Base-by-base conservation (phyloP, 2,888 invertebrate species). In the Leptopilina myrica region DNA sequence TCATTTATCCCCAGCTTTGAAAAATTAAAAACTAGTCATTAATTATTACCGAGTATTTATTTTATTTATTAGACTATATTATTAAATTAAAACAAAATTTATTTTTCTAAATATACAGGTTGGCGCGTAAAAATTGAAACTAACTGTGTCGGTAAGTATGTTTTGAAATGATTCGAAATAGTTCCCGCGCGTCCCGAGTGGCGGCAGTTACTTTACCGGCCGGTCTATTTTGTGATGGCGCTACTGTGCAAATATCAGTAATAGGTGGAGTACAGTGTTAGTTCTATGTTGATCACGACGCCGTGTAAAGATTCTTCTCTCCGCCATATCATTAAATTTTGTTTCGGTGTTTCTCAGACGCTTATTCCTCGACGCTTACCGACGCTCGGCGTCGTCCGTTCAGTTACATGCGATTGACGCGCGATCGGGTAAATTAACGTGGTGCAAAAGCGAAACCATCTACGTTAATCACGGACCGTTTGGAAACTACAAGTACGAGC, bases 311-410 rank as follows among this genome's bases (percentile, higher is more conserved):
- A 81, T 80, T 81, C 81, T 80, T 64, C 79, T 80, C 79, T 86
- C 86, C 89, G 89, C 90, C 89, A 89, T 89, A 88, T 87, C 89
- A 85, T 88, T 86, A 85, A 87, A 85, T 86, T 87, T 86, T 85
- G 87, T 85, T 85, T 85, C 87, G 83, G 82, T 80, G 81, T 85
- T 86, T 82, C 84, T 81, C 84, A 83, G 84, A 86, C 84, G 86
- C 85, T 46, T 87, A 87, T 86, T 53, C 49, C 49, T 69, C 87
- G 88, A 88, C 87, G 89, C 87, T 89, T 91, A 91, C 91, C 91
- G 90, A 91, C 91, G 91, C 90, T 90, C 90, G 90, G 90, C 90
- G 90, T 91, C 89, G 85, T 85, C 85, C 83, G 33, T 81, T 81
- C 83, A 49, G 49, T 40, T 53, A 69, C 43, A 64, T 73, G 59